Evolutionary conservation across 2,113 vertebrate species (phyloP).

Genomic region (Felis catus): F.catus_Fca126_mat1.0 CM031417.1:10003001-10003500

Average conservation of each 20-base stretch:
- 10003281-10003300: neutral
- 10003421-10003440: conserved; percentile 39
- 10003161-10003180: neutral
- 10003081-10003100: neutral
- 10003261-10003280: conserved; percentile 21
- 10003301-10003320: neutral
- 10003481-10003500: conserved; percentile 17
- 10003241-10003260: neutral
- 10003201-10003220: neutral
- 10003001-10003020: neutral
- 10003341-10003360: neutral
- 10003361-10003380: neutral
- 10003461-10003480: conserved; percentile 9
- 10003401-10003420: conserved; percentile 12
- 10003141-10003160: neutral
- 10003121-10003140: neutral
- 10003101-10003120: neutral
- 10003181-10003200: neutral
- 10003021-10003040: conserved; percentile 25
- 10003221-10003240: neutral
- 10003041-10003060: conserved; percentile 33
- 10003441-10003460: neutral
- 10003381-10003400: conserved; percentile 1
- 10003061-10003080: conserved; percentile 15
- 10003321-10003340: neutral